These are phyloP conservation scores for Botia almorhae DNA, from an alignment of 2,797 vertebrate genomes.

Conservation along the genomic window DNA sequence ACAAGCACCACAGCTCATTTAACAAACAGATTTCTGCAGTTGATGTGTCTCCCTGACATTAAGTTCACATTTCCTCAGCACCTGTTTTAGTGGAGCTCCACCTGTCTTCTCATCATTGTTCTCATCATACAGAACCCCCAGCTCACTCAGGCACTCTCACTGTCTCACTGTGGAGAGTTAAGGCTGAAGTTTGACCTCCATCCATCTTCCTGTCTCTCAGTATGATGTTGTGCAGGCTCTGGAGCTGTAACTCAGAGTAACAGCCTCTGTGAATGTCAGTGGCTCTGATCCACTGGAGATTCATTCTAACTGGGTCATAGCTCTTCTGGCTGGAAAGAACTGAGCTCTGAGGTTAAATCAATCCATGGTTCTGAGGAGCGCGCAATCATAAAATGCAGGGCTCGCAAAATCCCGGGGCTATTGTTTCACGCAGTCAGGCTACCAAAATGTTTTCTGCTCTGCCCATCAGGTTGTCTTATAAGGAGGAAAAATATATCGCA, in stretches of 20 bases:
- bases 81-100: too few species aligned
- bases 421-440: too few species aligned
- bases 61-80: background rate
- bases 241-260: conserved; percentile 43
- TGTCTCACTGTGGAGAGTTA: background rate
- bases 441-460: too few species aligned
- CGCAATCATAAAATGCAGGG: conserved; percentile 12
- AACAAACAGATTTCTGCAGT: too few species aligned
- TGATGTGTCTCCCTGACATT: too few species aligned
- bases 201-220: conserved; percentile 32
- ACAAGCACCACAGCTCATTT: too few species aligned
- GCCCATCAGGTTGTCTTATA: too few species aligned
- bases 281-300: conserved; percentile 44
- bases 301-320: conserved; percentile 36
- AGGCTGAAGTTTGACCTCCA: conserved; percentile 32
- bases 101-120: too few species aligned
- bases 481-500: too few species aligned
- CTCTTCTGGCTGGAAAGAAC: conserved; percentile 48
- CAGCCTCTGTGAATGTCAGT: conserved; percentile 41
- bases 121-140: background rate
- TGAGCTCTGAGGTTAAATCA: conserved; percentile 40
- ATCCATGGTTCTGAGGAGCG: conserved; percentile 14
- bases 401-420: too few species aligned
- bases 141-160: background rate
- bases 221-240: conserved; percentile 19